A percentile compares a stretch with the other conserved stretches of the same genome.
phyloP scores from a whole-genome alignment of 2,888 invertebrate species.

The Drosophila recens region DNA sequence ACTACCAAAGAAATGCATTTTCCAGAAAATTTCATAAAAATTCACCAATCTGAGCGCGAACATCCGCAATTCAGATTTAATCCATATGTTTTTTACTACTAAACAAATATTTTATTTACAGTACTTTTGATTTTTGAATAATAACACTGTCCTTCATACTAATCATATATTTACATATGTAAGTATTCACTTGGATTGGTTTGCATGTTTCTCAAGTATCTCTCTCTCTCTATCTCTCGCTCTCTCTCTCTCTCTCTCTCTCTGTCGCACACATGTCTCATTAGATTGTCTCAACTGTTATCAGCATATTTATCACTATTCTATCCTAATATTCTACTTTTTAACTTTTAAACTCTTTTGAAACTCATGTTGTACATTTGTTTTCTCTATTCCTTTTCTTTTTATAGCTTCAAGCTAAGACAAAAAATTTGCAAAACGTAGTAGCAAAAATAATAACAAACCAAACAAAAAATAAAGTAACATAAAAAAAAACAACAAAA shows the following conservation, averaged over 20 bases:
- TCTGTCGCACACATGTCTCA: constrained; percentile 28
- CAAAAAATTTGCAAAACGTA: constrained; percentile 54
- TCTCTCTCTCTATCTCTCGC: no score
- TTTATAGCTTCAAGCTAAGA: constrained; percentile 77
- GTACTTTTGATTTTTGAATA: no score
- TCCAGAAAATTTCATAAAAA: no score
- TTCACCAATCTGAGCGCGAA: no score
- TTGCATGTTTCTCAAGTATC: constrained; percentile 14
- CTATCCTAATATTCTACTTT: constrained; percentile 16
- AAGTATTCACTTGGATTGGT: not conserved
- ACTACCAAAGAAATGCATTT: no score
- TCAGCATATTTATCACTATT: constrained; percentile 9
- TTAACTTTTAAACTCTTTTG: constrained; percentile 49
- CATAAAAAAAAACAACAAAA: constrained; percentile 44
- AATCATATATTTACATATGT: not conserved
- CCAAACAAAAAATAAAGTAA: constrained; percentile 23
- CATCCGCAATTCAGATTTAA: no score
- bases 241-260: constrained; percentile 18
- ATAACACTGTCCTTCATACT: no score
- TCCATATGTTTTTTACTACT: no score
- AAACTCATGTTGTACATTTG: constrained; percentile 80
- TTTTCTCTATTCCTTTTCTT: constrained; percentile 73
- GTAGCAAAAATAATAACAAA: constrained; percentile 29
- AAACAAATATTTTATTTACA: no score
- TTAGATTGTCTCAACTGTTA: not conserved